Evolutionary conservation across 2,797 vertebrate species (phyloP).

Genomic region (Acrossocheilus wenchowensis): DNA sequence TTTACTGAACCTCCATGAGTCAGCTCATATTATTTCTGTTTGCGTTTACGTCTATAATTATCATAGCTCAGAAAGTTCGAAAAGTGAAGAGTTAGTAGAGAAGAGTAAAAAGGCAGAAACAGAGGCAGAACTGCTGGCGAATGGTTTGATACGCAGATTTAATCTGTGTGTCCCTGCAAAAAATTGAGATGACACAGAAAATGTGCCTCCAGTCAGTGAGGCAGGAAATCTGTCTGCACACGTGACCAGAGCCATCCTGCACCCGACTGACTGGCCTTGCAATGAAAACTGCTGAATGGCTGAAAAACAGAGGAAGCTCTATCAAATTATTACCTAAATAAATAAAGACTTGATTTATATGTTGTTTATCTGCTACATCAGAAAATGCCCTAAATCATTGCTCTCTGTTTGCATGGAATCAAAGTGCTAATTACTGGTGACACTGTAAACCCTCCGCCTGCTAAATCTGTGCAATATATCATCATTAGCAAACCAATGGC

Average conservation of each 20-base stretch:
- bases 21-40: background rate
- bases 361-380: background rate
- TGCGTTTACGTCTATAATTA: background rate
- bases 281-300: background rate
- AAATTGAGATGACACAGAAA: background rate
- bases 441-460: conserved; percentile 36
- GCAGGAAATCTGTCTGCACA: background rate
- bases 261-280: background rate
- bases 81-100: background rate
- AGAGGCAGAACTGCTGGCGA: background rate
- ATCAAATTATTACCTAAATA: background rate
- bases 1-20: background rate
- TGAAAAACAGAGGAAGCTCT: background rate
- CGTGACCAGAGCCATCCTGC: background rate
- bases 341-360: background rate
- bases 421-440: conserved; percentile 48
- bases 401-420: background rate
- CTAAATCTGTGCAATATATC: conserved; percentile 56
- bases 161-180: conserved; percentile 34
- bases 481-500: conserved; percentile 36
- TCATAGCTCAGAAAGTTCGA: background rate
- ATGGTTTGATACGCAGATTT: conserved; percentile 16
- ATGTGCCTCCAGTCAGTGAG: background rate
- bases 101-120: background rate
- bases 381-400: background rate